These are phyloP conservation scores for Calephelis virginiensis DNA, from an alignment of 1,140 invertebrate species.

Conservation along the genomic window DNA sequence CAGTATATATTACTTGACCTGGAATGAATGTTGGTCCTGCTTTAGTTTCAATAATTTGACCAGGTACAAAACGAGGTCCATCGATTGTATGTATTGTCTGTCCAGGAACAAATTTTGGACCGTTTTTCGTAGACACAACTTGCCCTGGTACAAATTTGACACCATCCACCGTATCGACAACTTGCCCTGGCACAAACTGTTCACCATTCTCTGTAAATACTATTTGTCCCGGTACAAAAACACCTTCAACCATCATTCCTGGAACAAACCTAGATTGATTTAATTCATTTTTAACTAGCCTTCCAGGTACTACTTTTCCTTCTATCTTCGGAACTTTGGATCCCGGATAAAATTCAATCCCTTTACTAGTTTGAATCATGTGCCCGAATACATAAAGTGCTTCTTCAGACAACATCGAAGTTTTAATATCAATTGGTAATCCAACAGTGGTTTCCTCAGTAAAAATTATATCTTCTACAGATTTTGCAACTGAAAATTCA, in stretches of 20 bases:
- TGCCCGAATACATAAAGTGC: conserved; percentile 82
- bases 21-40: conserved; percentile 86
- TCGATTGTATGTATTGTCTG: conserved; percentile 85
- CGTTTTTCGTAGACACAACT: conserved; percentile 83
- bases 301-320: conserved; percentile 84
- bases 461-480: conserved; percentile 79
- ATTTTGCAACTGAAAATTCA: conserved; percentile 80
- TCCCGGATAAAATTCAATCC: conserved; percentile 86
- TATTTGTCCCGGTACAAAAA: conserved; percentile 85
- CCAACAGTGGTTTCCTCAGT: conserved; percentile 76
- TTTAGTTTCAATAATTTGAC: conserved; percentile 86
- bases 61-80: conserved; percentile 84
- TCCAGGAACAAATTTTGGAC: conserved; percentile 85
- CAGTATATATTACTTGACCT: conserved; percentile 85
- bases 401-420: conserved; percentile 75
- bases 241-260: conserved; percentile 83
- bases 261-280: conserved; percentile 84
- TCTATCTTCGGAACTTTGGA: conserved; percentile 61
- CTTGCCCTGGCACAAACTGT: conserved; percentile 88
- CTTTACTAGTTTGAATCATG: conserved; percentile 83
- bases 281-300: conserved; percentile 80
- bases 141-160: conserved; percentile 85
- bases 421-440: conserved; percentile 81
- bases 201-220: conserved; percentile 84
- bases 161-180: conserved; percentile 83